Conservation (phyloP, 2,888 invertebrate species). For the Slavum lentiscoides region DNA sequence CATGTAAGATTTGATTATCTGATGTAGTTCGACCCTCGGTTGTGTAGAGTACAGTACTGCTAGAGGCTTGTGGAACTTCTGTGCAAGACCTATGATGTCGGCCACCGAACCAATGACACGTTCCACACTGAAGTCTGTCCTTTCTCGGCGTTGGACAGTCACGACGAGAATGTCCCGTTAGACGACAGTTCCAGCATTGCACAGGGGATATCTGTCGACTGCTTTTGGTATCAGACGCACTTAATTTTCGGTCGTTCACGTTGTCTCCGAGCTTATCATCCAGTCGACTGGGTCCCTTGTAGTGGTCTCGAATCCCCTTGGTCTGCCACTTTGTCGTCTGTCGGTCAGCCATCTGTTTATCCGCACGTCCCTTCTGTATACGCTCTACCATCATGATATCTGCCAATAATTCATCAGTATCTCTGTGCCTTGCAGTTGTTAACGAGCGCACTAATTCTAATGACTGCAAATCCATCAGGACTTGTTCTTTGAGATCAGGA, state of each 20-base stretch:
- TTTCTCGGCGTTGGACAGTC: neutral
- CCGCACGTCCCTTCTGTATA: neutral
- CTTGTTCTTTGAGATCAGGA: neutral
- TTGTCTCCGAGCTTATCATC: too few species aligned
- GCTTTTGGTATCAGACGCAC: neutral
- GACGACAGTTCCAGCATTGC: neutral
- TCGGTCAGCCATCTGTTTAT: neutral
- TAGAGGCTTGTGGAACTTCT: neutral
- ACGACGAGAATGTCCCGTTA: neutral
- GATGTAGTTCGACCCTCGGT: neutral
- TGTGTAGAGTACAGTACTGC: neutral
- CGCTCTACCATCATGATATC: neutral
- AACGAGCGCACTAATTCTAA: neutral
- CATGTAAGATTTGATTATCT: neutral
- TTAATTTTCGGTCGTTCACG: too few species aligned
- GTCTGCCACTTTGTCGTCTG: neutral
- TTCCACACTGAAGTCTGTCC: neutral
- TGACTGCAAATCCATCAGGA: neutral
- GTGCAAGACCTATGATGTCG: neutral
- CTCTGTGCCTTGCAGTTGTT: neutral
- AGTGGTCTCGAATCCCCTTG: neutral
- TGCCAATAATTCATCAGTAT: neutral
- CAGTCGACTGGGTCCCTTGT: too few species aligned
- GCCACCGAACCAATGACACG: neutral
- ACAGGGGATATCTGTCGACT: neutral